Base-by-base conservation (phyloP, 2,888 invertebrate species). In the Coremacera marginata region DNA sequence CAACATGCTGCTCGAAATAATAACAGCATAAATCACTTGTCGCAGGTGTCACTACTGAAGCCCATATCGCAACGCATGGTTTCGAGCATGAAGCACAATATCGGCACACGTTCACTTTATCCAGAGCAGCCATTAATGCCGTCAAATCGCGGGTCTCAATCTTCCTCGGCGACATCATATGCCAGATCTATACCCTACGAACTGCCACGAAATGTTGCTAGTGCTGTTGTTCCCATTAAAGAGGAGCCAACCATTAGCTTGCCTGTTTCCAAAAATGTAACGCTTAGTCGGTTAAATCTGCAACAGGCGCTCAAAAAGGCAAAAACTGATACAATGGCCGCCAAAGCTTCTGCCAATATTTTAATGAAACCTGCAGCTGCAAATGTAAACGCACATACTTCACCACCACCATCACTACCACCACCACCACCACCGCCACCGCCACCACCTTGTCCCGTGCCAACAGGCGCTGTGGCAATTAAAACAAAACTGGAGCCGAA, bases 251-350 rank as follows among this genome's bases (percentile, higher is more conserved):
- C 49, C 14, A 8, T 25, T 3, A 78, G 78, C 3, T 37, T 79
- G 44, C 80, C 81, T 5, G 82, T 82, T 31, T 81, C 84, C 0
- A 82, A 82, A 25, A 84, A 85, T 60, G 86, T 86, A 5, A 86
- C 84, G 79, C 82, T 80, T 57, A 88, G 88, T 76, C 86, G 89
- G 2, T 78, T 86, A 80, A 89, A 89, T 84, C 81, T 89, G 49
- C 84, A 86, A 1, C 85, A 88, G 76, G 89, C 88, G 0, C 73
- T 89, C 22, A 87, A 84, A 25, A 86, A 89, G 27, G 88, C 89
- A 0, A 85, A 86, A 19, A 87, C 81, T 25, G 82, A 81, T 19
- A 82, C 81, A 68, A 70, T 81, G 44, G 78, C 72, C 0, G 78
- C 75, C 44, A 77, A 81, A 34, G 77, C 80, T 52, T 67, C 82